These are phyloP conservation scores for Oophaga sylvatica DNA, from an alignment of 2,797 vertebrate genomes.

Conservation along the genomic window DNA sequence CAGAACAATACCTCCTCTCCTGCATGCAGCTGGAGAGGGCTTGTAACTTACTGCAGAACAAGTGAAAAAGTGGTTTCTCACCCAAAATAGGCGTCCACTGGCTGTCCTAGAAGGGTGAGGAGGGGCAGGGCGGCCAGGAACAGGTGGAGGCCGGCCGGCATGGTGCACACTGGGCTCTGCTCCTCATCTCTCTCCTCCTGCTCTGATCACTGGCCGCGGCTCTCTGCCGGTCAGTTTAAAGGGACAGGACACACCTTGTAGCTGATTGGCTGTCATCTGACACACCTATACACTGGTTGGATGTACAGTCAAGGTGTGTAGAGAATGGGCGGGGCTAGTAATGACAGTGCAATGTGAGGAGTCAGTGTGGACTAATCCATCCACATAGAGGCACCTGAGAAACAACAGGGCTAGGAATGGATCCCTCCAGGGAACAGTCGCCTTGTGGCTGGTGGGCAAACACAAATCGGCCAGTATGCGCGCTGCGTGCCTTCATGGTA, in stretches of 20 bases:
- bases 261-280: constrained; percentile 23
- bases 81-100: constrained; percentile 49
- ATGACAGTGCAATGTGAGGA: neutral
- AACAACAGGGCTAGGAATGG: too few relatives aligned
- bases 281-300: constrained; percentile 40
- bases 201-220: neutral
- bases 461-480: too few relatives aligned
- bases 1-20: neutral
- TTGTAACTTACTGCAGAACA: neutral
- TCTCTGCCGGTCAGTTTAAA: constrained; percentile 35
- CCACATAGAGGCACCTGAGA: too few relatives aligned
- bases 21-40: neutral
- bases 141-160: constrained; percentile 48
- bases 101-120: neutral
- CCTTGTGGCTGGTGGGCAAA: too few relatives aligned
- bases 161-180: constrained; percentile 42
- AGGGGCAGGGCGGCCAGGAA: constrained; percentile 47
- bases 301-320: constrained; percentile 15
- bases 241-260: constrained; percentile 36
- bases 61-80: neutral
- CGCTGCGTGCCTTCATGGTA: too few relatives aligned
- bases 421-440: too few relatives aligned
- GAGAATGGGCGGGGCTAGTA: neutral
- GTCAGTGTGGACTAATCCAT: too few relatives aligned
- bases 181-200: constrained; percentile 56